Evolutionary conservation across 53 echinoderm and acorn worm species (phyloP).

Genomic region (Henricia sp.): DNA sequence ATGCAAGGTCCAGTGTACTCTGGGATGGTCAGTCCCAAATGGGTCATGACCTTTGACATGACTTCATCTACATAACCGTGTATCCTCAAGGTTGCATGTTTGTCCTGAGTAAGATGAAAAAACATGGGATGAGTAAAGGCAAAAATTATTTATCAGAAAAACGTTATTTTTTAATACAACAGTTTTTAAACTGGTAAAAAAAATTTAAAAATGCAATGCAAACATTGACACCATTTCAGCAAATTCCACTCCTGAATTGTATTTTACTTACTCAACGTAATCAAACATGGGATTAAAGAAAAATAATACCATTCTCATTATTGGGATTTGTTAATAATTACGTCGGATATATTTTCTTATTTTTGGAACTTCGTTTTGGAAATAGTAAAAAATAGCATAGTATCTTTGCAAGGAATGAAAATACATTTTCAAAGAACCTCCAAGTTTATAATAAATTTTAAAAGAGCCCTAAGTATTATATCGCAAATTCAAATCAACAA

Average conservation of each 20-base stretch:
- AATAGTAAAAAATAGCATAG: too few species aligned
- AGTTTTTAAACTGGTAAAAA: too few species aligned
- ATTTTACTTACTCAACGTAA: not conserved
- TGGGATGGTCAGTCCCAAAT: conserved; percentile 82
- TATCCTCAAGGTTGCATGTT: conserved; percentile 83
- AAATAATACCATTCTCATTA: too few species aligned
- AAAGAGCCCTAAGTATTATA: too few species aligned
- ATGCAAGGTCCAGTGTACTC: conserved; percentile 65
- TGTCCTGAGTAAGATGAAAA: conserved; percentile 73
- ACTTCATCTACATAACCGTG: conserved; percentile 94
- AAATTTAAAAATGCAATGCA: not conserved
- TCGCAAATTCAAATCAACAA: not conserved
- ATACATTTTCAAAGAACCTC: too few species aligned
- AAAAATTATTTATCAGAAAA: not conserved
- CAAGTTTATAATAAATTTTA: too few species aligned
- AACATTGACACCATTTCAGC: not conserved
- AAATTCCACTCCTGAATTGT: not conserved
- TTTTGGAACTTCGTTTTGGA: too few species aligned
- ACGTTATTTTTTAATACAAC: too few species aligned
- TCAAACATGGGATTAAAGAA: not conserved
- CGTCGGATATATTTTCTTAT: too few species aligned
- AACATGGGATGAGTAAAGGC: not conserved
- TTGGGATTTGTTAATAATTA: too few species aligned
- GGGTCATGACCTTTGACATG: conserved; percentile 87
- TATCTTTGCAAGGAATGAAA: too few species aligned